phyloP scores from a whole-genome alignment of 1,140 invertebrate genomes.

The Phenacoccus solenopsis region DNA sequence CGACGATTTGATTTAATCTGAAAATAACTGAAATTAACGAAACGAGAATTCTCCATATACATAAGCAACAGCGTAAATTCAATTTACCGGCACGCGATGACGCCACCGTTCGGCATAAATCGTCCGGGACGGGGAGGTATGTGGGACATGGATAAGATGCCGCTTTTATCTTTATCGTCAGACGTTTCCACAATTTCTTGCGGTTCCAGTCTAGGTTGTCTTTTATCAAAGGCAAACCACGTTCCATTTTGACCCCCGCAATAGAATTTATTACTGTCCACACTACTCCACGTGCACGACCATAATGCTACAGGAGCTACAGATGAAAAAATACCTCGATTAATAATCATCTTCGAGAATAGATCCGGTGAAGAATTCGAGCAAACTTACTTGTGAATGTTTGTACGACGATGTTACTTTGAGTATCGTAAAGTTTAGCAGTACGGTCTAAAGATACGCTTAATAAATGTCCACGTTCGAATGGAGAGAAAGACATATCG shows the following conservation, averaged over 20 bases:
- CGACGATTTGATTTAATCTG: background rate
- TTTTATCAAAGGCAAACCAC: background rate
- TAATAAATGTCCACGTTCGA: conserved; percentile 49
- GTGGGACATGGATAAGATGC: background rate
- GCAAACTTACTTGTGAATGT: conserved; percentile 38
- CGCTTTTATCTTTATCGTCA: background rate
- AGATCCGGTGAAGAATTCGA: background rate
- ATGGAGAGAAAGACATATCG: conserved; percentile 58
- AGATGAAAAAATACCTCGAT: background rate
- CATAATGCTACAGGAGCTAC: background rate
- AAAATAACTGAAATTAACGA: background rate
- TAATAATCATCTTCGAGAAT: background rate
- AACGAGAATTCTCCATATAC: background rate
- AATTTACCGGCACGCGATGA: conserved; percentile 33
- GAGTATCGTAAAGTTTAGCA: conserved; percentile 53
- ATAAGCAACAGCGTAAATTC: background rate
- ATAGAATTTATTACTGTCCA: background rate
- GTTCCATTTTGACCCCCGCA: background rate
- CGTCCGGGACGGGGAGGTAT: conserved; percentile 21
- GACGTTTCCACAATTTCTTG: background rate
- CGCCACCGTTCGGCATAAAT: conserved; percentile 32
- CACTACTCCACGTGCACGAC: background rate
- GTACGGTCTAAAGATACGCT: conserved; percentile 65
- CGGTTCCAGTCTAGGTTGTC: background rate
- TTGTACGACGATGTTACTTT: conserved; percentile 36